A percentile compares a stretch with the other conserved stretches of the same genome.
Conservation (phyloP, 2,113 vertebrate genomes). For the Syngnathus typhle region DNA sequence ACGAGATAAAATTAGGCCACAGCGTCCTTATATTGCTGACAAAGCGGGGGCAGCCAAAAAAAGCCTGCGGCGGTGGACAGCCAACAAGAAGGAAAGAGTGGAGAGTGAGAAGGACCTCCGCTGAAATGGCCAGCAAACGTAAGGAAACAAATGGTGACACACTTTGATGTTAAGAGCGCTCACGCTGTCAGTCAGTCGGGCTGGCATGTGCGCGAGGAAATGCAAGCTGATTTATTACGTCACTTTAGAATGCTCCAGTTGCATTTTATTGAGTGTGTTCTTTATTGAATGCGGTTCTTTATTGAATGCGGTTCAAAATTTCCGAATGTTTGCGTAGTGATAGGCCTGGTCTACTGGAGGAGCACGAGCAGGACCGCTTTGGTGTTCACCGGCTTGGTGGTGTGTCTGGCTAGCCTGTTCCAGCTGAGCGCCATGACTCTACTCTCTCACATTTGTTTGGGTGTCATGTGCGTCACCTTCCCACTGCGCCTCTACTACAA, state of each 20-base stretch:
- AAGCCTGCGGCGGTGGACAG: conserved; percentile 52
- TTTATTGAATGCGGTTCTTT: no score
- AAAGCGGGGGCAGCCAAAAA: conserved; percentile 68
- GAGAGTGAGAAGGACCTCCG: conserved; percentile 42
- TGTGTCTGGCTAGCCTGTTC: conserved; percentile 77
- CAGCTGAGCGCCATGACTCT: conserved; percentile 82
- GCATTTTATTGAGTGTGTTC: no score
- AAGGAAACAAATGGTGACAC: conserved; percentile 49
- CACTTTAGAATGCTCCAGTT: no score
- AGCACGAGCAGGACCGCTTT: conserved; percentile 68
- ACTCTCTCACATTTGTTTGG: conserved; percentile 73
- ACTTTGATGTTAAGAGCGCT: conserved; percentile 23
- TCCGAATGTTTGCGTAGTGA: conserved; percentile 44
- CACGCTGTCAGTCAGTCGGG: conserved; percentile 4
- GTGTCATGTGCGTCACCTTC: conserved; percentile 75
- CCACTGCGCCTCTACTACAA: conserved; percentile 77
- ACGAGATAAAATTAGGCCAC: conserved; percentile 75
- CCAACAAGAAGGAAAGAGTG: conserved; percentile 47
- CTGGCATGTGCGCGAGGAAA: conserved; percentile 25
- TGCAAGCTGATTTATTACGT: not conserved
- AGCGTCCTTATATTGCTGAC: conserved; percentile 69
- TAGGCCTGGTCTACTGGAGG: conserved; percentile 84
- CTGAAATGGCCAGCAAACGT: conserved; percentile 73
- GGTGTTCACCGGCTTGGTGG: conserved; percentile 78
- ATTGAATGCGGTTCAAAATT: no score